A percentile compares a stretch with the other conserved stretches of the same genome.
These are phyloP conservation scores for Pipa parva DNA, from an alignment of 2,113 vertebrate species.

Conservation along the genomic window DNA sequence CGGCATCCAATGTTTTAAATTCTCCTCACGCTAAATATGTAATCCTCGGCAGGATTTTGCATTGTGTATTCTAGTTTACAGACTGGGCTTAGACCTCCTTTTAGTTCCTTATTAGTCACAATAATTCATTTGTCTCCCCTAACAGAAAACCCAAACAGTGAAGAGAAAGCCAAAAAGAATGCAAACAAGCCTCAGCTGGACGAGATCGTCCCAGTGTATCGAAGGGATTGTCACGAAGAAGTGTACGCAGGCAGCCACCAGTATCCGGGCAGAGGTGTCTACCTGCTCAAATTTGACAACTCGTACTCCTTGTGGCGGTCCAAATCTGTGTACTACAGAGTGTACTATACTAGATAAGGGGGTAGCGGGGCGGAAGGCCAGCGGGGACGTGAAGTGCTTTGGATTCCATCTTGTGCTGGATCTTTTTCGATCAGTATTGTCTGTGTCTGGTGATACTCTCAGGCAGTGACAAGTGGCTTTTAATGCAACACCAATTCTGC, in stretches of 20 bases:
- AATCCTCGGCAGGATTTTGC: too few species aligned
- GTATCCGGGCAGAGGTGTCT: conserved; percentile 93
- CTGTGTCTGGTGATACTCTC: conserved; percentile 39
- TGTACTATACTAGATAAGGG: conserved; percentile 98
- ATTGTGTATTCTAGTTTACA: too few species aligned
- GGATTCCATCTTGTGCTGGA: conserved; percentile 58
- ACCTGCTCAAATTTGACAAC: conserved; percentile 98
- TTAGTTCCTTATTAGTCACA: conserved; percentile 11
- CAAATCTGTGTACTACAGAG: conserved; percentile 99
- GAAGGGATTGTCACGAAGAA: conserved; percentile 97
- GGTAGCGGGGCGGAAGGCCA: conserved; percentile 55
- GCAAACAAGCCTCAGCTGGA: conserved; percentile 89
- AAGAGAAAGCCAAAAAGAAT: conserved; percentile 91
- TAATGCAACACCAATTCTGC: conserved; percentile 5
- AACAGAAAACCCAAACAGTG: conserved; percentile 72
- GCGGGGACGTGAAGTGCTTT: conserved; percentile 35
- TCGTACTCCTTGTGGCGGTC: conserved; percentile 98
- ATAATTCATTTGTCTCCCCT: too few species aligned
- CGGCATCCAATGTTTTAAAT: too few species aligned
- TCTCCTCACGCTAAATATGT: too few species aligned
- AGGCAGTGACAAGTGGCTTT: neutral
- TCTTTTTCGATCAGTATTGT: conserved; percentile 55
- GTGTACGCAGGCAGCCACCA: conserved; percentile 98
- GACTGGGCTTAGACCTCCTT: neutral
- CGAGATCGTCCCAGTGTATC: conserved; percentile 98